Evolutionary conservation across 2,888 invertebrate species (phyloP).

Genomic region (Thelaira solivaga): DNA sequence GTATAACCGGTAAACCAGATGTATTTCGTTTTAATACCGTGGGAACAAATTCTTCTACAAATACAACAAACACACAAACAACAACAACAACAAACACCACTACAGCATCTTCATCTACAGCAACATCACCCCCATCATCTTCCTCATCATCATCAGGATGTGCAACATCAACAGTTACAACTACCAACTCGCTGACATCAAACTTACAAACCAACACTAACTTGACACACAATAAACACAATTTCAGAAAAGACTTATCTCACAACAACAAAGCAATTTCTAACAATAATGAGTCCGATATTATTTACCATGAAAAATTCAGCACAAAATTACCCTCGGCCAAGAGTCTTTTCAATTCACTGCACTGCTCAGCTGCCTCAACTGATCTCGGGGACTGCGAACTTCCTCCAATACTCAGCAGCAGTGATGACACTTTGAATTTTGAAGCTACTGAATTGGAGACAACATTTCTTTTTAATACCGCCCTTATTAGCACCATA

Average conservation of each 20-base stretch:
- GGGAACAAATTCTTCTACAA: constrained; percentile 49
- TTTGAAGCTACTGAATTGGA: constrained; percentile 49
- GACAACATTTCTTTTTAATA: constrained; percentile 51
- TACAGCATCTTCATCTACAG: neutral
- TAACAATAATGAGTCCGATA: constrained; percentile 9
- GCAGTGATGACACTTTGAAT: constrained; percentile 39
- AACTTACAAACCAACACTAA: neutral
- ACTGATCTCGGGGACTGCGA: constrained; percentile 55
- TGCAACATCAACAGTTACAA: neutral
- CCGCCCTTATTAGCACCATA: constrained; percentile 42
- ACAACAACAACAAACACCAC: neutral
- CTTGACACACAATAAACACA: neutral
- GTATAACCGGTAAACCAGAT: constrained; percentile 84
- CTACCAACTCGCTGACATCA: neutral
- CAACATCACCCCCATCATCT: neutral
- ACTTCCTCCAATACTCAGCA: constrained; percentile 46
- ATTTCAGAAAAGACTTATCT: constrained; percentile 6
- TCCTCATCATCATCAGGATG: neutral
- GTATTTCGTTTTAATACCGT: constrained; percentile 79
- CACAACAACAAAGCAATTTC: neutral
- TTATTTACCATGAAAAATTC: constrained; percentile 32
- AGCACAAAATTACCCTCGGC: constrained; percentile 54
- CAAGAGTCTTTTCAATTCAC: constrained; percentile 50
- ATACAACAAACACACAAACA: constrained; percentile 18
- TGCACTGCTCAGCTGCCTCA: constrained; percentile 38